Evolutionary conservation across 1,140 invertebrate genomes (phyloP).

Genomic region (Tetragonula clypearis): DNA sequence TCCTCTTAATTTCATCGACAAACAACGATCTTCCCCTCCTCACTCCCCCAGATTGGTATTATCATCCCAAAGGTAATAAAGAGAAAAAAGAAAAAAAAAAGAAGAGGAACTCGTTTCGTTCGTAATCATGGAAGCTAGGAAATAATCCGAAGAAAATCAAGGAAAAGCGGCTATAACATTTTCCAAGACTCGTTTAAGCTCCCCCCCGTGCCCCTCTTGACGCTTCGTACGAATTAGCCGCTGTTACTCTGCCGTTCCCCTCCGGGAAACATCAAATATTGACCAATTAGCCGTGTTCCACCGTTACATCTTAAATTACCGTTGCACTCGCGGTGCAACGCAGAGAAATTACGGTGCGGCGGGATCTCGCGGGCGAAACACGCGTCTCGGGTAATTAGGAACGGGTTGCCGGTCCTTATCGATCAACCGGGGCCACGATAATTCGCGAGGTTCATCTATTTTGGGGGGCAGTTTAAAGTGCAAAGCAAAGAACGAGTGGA

Average conservation of each 20-base stretch:
- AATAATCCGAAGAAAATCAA: not conserved
- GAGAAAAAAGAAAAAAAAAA: not conserved
- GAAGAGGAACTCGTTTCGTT: not conserved
- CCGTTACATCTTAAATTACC: constrained; percentile 47
- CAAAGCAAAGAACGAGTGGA: no score
- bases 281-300: constrained; percentile 40
- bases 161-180: not conserved
- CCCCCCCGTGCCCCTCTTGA: not conserved
- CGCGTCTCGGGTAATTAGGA: constrained; percentile 34
- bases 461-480: no score
- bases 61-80: not conserved
- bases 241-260: constrained; percentile 10
- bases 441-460: not conserved
- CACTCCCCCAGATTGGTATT: no score
- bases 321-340: constrained; percentile 24
- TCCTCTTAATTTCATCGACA: no score
- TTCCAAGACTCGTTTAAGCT: not conserved
- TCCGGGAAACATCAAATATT: constrained; percentile 49
- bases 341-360: constrained; percentile 15
- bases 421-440: constrained; percentile 9
- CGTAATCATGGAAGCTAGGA: not conserved
- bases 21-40: not conserved
- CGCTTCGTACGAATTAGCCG: constrained; percentile 25
- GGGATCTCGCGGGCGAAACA: not conserved
- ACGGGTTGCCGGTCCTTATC: constrained; percentile 24